A percentile compares a stretch with the other conserved stretches of the same genome.
Evolutionary conservation across 1,140 invertebrate species (phyloP).

Genomic region (Eurosta solidaginis): DNA sequence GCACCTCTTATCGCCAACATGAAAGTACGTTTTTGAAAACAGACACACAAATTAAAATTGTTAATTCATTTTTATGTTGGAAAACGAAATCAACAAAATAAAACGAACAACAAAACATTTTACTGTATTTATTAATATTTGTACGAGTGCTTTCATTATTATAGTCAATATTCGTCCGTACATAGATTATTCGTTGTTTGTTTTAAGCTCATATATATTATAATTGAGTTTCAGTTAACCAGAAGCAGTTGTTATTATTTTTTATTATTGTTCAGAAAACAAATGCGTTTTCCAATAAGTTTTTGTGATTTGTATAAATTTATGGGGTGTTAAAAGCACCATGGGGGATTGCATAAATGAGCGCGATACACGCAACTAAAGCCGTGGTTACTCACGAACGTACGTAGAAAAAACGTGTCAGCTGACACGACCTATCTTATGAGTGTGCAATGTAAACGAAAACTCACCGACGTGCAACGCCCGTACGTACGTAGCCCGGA

Average conservation of each 20-base stretch:
- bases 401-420: too few relatives aligned
- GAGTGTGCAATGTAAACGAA: too few relatives aligned
- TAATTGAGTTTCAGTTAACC: neutral
- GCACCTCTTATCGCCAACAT: too few relatives aligned
- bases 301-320: conserved; percentile 21
- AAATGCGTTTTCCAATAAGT: neutral
- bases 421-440: too few relatives aligned
- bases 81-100: neutral
- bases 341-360: neutral
- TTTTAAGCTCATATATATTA: neutral
- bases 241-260: too few relatives aligned
- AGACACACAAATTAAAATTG: neutral
- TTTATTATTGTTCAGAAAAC: neutral
- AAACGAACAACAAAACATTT: too few relatives aligned
- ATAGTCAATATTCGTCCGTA: neutral
- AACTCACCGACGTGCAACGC: too few relatives aligned
- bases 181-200: neutral
- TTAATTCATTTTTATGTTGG: neutral
- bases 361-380: neutral
- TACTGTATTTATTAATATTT: conserved; percentile 22
- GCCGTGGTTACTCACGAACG: too few relatives aligned
- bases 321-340: conserved; percentile 21
- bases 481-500: too few relatives aligned
- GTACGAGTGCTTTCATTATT: too few relatives aligned
- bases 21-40: too few relatives aligned